phyloP scores from a whole-genome alignment of 2,888 invertebrate species.

The Ectemnius continuus region DNA sequence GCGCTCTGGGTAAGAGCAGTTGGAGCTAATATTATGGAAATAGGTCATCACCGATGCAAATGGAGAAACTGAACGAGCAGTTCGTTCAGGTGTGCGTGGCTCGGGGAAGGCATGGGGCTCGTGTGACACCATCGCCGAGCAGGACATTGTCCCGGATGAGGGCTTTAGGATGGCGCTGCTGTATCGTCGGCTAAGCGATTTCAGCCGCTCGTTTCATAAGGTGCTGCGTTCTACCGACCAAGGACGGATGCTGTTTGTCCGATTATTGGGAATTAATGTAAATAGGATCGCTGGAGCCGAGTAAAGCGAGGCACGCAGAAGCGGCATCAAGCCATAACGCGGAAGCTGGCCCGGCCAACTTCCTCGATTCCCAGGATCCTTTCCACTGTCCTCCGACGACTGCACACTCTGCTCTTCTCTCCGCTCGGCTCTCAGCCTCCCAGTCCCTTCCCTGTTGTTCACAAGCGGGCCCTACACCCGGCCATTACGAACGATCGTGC shows the following conservation, averaged over 20 bases:
- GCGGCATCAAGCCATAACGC: background rate
- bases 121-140: background rate
- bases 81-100: constrained; percentile 58
- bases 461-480: constrained; percentile 18
- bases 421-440: constrained; percentile 22
- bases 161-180: background rate
- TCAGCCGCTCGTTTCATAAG: constrained; percentile 50
- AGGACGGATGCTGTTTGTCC: constrained; percentile 58
- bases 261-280: constrained; percentile 71
- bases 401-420: constrained; percentile 4
- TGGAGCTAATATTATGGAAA: constrained; percentile 58
- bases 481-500: constrained; percentile 55
- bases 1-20: constrained; percentile 29
- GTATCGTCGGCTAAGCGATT: constrained; percentile 39
- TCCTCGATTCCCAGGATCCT: constrained; percentile 39
- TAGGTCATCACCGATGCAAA: constrained; percentile 67
- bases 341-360: constrained; percentile 46
- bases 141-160: background rate
- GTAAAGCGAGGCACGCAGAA: constrained; percentile 53
- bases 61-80: constrained; percentile 64
- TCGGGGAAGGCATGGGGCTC: constrained; percentile 17
- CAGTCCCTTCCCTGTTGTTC: constrained; percentile 16
- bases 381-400: constrained; percentile 23
- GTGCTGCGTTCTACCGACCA: constrained; percentile 17
- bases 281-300: constrained; percentile 64